phyloP scores from a whole-genome alignment of 1,140 invertebrate species.

The Cardiocondyla obscurior region DNA sequence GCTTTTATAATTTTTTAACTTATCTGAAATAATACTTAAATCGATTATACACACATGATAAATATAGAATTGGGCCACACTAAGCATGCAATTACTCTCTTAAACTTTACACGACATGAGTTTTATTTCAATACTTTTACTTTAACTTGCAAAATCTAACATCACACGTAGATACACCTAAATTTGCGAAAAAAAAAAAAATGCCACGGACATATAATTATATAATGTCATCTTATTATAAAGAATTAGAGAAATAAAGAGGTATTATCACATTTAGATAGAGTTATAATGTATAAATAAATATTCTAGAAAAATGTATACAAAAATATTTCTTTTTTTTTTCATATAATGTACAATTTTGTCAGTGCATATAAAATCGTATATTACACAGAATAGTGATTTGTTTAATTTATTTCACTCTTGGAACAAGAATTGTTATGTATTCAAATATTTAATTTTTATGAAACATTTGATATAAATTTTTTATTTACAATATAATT shows the following conservation, averaged over 20 bases:
- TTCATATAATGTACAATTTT: background rate
- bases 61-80: slow-evolving; percentile 25
- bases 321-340: background rate
- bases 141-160: slow-evolving; percentile 51
- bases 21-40: slow-evolving; percentile 40
- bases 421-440: background rate
- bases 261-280: slow-evolving; percentile 64
- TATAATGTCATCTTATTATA: slow-evolving; percentile 66
- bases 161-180: background rate
- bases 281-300: slow-evolving; percentile 15
- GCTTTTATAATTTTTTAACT: slow-evolving; percentile 54
- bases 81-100: slow-evolving; percentile 26
- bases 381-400: background rate
- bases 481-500: background rate
- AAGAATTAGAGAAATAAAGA: slow-evolving; percentile 67
- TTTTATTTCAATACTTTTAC: slow-evolving; percentile 39
- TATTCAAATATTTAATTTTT: background rate
- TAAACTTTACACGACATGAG: slow-evolving; percentile 40
- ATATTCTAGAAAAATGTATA: slow-evolving; percentile 1
- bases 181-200: slow-evolving; percentile 48
- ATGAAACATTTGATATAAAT: background rate
- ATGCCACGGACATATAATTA: slow-evolving; percentile 61
- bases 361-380: background rate
- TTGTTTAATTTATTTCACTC: background rate
- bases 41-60: slow-evolving; percentile 25